Percentiles rank a stretch among this genome's conserved stretches.
phyloP scores from a whole-genome alignment of 2,888 invertebrate species.

The Polyommatus icarus region DNA sequence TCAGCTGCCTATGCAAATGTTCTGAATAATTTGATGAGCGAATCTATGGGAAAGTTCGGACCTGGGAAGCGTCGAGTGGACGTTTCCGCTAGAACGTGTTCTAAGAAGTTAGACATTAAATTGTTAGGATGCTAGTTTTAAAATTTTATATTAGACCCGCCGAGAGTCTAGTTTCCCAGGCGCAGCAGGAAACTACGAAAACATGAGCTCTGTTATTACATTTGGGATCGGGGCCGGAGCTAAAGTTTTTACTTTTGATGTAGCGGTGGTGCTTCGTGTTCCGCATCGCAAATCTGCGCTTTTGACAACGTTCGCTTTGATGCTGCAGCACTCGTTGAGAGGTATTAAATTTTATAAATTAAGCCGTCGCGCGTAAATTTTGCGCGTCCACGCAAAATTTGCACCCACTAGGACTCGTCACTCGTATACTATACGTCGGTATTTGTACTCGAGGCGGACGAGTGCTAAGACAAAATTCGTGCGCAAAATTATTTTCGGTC shows the following conservation, averaged over 20 bases:
- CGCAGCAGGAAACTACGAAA: slow-evolving; percentile 27
- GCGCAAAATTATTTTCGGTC: slow-evolving; percentile 22
- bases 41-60: slow-evolving; percentile 57
- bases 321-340: slow-evolving; percentile 59
- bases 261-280: slow-evolving; percentile 55
- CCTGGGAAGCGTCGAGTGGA: background rate
- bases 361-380: slow-evolving; percentile 53
- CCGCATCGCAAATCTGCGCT: slow-evolving; percentile 67
- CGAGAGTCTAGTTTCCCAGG: slow-evolving; percentile 12
- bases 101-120: slow-evolving; percentile 1
- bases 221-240: slow-evolving; percentile 71
- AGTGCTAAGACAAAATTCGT: slow-evolving; percentile 12
- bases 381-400: slow-evolving; percentile 50
- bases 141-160: slow-evolving; percentile 7
- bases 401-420: background rate
- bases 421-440: background rate
- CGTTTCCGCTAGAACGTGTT: slow-evolving; percentile 24
- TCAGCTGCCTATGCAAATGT: slow-evolving; percentile 70
- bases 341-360: slow-evolving; percentile 71
- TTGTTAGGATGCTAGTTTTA: background rate
- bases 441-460: background rate
- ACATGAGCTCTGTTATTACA: slow-evolving; percentile 58
- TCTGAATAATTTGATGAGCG: slow-evolving; percentile 54
- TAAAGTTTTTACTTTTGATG: slow-evolving; percentile 76
- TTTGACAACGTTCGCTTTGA: slow-evolving; percentile 76